Evolutionary conservation across 2,113 vertebrate genomes (phyloP), one percentile per base, ranked within the genome.

Genomic region (Hyperopisus bebe): DNA sequence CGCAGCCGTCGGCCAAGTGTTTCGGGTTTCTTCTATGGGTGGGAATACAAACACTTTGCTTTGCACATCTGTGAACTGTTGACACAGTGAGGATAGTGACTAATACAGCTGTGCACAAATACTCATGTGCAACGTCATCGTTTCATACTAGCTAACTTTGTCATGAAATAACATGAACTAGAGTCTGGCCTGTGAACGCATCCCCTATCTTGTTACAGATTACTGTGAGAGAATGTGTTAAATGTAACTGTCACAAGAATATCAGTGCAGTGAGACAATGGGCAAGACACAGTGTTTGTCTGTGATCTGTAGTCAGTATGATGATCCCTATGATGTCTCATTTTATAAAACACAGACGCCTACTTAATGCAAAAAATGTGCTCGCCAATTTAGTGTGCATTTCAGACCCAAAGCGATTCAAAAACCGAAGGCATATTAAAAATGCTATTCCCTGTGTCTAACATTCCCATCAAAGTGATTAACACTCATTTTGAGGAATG

Each of bases 321-420:
- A 90, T 62, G 27, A 70, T 70, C 62, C 62, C 88, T 88, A 92
- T 94, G 94, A 95, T 42, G 90, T 86, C 88, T 93, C 83, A 13
- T 89, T 85, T 94, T 93, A 92, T 93, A 92, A 94, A 93, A 95
- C 90, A 90, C 93, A 94, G 94, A 93, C 94, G 94, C 92, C 91
- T 80, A 88, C 89, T 89, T 90, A 91, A 90, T 91, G 90, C 90
- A 83, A 35, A 90, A 92, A 94, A 93, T 90, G 91, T 91, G 92
- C 77, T 88, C 62, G 90, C 91, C 93, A 4, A 42, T 93, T 91
- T 94, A 88, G 44, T 93, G 92, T 93, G 91, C 88, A 89, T 88
- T 93, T 91, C 82, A 89, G 88, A 90, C 92, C 91, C 93, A 91
- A 93, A 95, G 93, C 90, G 90, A 94, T 93, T 93, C 91, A 91